Conservation (phyloP, 2,113 vertebrate genomes). For the Canis aureus region DNA sequence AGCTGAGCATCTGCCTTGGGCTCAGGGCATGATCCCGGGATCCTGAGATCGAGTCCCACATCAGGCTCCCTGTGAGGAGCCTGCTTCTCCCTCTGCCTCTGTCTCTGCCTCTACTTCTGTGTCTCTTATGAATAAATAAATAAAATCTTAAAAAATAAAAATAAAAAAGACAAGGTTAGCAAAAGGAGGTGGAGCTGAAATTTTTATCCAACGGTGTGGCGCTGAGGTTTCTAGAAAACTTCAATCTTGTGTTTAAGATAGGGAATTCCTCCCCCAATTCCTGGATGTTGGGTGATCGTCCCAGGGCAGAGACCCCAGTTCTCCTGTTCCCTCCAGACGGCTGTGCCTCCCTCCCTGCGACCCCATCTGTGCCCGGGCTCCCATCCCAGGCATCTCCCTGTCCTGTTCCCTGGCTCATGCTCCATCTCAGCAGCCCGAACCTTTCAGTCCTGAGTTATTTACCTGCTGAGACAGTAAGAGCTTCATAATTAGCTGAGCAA, state of each 20-base stretch:
- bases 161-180: neutral
- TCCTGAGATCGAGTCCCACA: no score
- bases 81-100: no score
- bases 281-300: no score
- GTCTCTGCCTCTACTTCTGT: no score
- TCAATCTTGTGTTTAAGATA: neutral
- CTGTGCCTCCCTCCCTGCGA: neutral
- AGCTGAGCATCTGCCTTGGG: no score
- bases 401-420: neutral
- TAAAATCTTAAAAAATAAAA: no score
- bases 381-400: no score
- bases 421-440: neutral
- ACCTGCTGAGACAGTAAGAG: conserved; percentile 74
- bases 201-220: neutral
- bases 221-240: neutral
- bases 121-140: no score
- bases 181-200: neutral
- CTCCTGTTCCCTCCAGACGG: neutral
- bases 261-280: neutral
- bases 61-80: no score
- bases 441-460: conserved; percentile 77
- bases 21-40: no score
- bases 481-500: conserved; percentile 78
- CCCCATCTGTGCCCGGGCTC: neutral
- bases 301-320: neutral